Conservation (phyloP, 1,140 invertebrate genomes). For the Hetaerina americana region DNA sequence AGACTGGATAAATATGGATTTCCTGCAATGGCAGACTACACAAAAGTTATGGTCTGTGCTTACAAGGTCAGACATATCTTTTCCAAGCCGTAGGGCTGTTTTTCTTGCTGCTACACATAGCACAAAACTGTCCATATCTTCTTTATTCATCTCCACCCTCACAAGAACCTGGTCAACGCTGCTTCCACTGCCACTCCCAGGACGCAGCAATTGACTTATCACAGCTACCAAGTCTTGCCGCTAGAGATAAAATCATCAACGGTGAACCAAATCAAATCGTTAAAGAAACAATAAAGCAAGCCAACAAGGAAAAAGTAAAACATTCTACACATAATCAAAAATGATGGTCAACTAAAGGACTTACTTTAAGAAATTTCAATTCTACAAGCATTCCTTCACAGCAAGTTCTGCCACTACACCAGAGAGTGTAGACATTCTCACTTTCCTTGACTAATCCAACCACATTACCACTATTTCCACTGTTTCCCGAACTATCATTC, state of each 20-base stretch:
- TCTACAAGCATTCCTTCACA: slow-evolving; percentile 96
- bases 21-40: too few relatives aligned
- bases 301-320: too few relatives aligned
- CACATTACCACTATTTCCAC: not conserved
- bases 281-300: not conserved
- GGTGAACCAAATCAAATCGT: not conserved
- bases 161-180: slow-evolving; percentile 73
- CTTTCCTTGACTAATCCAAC: slow-evolving; percentile 75
- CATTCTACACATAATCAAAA: too few relatives aligned
- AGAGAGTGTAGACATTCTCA: slow-evolving; percentile 86
- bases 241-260: slow-evolving; percentile 24
- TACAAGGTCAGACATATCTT: slow-evolving; percentile 91
- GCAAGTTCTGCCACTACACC: slow-evolving; percentile 87
- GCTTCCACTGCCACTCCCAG: slow-evolving; percentile 25
- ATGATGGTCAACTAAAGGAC: not conserved
- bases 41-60: too few relatives aligned
- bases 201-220: slow-evolving; percentile 70
- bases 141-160: slow-evolving; percentile 73
- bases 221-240: slow-evolving; percentile 90
- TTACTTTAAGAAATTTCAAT: slow-evolving; percentile 79
- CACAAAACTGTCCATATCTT: slow-evolving; percentile 89
- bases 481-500: slow-evolving; percentile 40
- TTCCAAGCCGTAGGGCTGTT: slow-evolving; percentile 63
- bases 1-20: too few relatives aligned
- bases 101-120: slow-evolving; percentile 86